Conservation (phyloP, 2,113 vertebrate genomes). For the Sceloporus tristichus region DNA sequence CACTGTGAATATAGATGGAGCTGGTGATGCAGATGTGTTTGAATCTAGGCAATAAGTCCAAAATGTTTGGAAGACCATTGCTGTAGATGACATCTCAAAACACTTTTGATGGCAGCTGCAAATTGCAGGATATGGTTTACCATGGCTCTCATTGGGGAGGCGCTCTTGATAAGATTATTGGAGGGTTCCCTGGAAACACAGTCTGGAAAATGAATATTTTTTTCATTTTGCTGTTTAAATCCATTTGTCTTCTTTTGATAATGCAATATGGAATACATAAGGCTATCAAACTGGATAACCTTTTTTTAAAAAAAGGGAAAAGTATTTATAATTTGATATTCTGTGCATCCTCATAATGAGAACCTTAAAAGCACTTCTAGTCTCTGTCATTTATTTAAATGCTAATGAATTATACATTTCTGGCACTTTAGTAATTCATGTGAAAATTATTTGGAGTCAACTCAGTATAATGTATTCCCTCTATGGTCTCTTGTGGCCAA, state of each 20-base stretch:
- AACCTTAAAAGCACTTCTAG: conserved; percentile 70
- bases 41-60: too few species aligned
- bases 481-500: conserved; percentile 62
- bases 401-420: conserved; percentile 84
- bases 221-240: not conserved
- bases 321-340: conserved; percentile 60
- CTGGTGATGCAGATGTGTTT: too few species aligned
- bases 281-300: not conserved
- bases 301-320: not conserved
- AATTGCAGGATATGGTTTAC: not conserved
- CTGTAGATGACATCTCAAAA: not conserved
- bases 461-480: conserved; percentile 71
- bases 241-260: not conserved
- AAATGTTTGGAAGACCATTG: not conserved
- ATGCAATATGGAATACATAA: not conserved
- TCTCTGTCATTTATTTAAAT: conserved; percentile 85
- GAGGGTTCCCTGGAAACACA: not conserved
- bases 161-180: not conserved
- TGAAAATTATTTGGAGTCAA: conserved; percentile 84
- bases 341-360: conserved; percentile 42
- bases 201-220: not conserved
- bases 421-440: conserved; percentile 86
- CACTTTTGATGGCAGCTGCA: not conserved
- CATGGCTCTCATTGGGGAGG: not conserved
- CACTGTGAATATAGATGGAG: too few species aligned